A percentile compares a stretch with the other conserved stretches of the same genome.
phyloP scores from a whole-genome alignment of 2,113 vertebrate genomes.

The Cynocephalus volans region DNA sequence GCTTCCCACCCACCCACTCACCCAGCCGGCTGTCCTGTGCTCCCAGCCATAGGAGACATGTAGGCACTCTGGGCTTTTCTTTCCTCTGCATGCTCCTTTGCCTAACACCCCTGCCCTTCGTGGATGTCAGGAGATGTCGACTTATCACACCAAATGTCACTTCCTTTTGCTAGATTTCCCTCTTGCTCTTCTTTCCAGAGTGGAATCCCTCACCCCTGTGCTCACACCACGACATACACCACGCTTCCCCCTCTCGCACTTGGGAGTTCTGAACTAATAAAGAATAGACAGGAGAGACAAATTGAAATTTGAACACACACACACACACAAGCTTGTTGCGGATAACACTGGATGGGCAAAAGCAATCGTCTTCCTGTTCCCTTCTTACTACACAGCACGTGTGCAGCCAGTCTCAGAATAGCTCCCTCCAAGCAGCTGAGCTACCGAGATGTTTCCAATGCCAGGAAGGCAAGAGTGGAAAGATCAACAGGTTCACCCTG shows the following conservation, averaged over 20 bases:
- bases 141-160: neutral
- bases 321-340: neutral
- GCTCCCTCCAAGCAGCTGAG: neutral
- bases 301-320: neutral
- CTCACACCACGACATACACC: no score
- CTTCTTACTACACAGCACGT: neutral
- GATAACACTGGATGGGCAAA: neutral
- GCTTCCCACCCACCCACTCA: neutral
- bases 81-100: neutral
- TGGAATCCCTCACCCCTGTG: rapidly evolving
- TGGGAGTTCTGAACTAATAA: neutral
- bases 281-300: neutral
- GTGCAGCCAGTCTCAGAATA: neutral
- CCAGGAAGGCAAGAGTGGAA: neutral
- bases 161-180: neutral
- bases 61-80: neutral
- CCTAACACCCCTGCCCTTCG: neutral
- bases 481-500: neutral
- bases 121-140: neutral
- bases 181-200: neutral
- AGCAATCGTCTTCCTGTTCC: neutral
- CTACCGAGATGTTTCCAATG: neutral
- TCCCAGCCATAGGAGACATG: neutral
- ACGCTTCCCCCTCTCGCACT: neutral
- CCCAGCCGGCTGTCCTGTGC: neutral